Percentiles rank a stretch among this genome's conserved stretches.
Conservation (phyloP, 2,797 vertebrate genomes). For the Pseudomugil tenellus region DNA sequence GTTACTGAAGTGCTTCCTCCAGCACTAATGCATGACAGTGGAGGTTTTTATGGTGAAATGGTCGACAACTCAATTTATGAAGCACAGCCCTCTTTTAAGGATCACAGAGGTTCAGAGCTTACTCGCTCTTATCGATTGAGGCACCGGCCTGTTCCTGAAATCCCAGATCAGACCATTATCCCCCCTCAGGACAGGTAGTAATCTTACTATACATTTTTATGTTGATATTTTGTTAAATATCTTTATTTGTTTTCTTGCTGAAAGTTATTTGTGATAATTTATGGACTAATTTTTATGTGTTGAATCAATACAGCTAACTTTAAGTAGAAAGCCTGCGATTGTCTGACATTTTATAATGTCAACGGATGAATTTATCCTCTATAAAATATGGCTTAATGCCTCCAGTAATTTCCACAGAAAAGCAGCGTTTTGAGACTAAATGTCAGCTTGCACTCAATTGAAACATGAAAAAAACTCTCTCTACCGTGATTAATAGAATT, state of each 20-base stretch:
- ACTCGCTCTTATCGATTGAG: slow-evolving; percentile 87
- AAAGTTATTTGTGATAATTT: neutral
- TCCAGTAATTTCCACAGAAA: too few relatives aligned
- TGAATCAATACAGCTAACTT: too few relatives aligned
- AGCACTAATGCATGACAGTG: slow-evolving; percentile 13
- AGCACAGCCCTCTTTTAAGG: slow-evolving; percentile 11
- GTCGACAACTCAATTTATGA: slow-evolving; percentile 90
- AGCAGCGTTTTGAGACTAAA: too few relatives aligned
- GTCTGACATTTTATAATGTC: too few relatives aligned
- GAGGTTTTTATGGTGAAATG: slow-evolving; percentile 86
- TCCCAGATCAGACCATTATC: slow-evolving; percentile 75
- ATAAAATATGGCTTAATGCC: too few relatives aligned
- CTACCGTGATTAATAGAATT: too few relatives aligned
- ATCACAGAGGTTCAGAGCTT: slow-evolving; percentile 42
- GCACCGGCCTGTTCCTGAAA: slow-evolving; percentile 92
- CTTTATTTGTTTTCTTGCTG: too few relatives aligned
- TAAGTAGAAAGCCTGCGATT: too few relatives aligned
- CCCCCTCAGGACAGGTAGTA: slow-evolving; percentile 83
- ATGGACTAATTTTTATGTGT: too few relatives aligned
- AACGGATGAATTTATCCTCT: too few relatives aligned
- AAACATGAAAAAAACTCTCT: too few relatives aligned
- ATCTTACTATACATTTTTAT: neutral
- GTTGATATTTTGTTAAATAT: neutral
- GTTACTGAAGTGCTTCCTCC: slow-evolving; percentile 16
- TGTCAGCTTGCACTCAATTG: too few relatives aligned